Evolutionary conservation across 2,797 vertebrate species (phyloP), one percentile per base, ranked within the genome.

Genomic region (Morus bassanus): DNA sequence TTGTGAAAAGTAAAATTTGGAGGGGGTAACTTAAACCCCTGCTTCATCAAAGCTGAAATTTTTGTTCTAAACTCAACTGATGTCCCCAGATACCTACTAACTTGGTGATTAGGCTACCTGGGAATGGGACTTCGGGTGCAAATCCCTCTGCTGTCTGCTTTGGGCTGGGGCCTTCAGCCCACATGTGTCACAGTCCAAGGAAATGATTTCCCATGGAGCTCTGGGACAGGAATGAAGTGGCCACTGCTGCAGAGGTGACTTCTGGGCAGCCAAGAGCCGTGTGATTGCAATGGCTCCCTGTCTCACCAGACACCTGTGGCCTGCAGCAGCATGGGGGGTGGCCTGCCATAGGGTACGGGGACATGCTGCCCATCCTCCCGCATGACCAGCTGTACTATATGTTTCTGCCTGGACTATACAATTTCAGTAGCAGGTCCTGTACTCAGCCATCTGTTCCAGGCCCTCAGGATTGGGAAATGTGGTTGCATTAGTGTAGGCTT

Each of bases 301-400:
- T 59, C 39, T 65, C 23, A 17, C 7, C 56, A 54, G 37, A 22
- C 11, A 10, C 35, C 8, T 39, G 57, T 51, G 45, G 31, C 1
- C 6, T 35, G 23, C 46, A 46, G 37, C n/a, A 83, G 21, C 1
- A 0, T 23, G 11, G 2, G 17, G 37, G 8, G 30, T 48, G 61
- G 9, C 5, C 30, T 83, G 30, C 24, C 30, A 2, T 0, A 31
- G 33, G n/a, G 19, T 68, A 14, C 0, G 3, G 22, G 37, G 14
- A 70, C 23, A 5, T 27, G 33, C 35, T 88, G 27, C 48, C 43
- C 18, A 6, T 46, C 57, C n/a, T 41, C 35, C 39, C 2, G 0
- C 0, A 1, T 30, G 59, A 45, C 15, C 39, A 86, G 74, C 11
- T 64, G 45, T 21, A 6, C 30, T 59, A 1, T 37, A 16, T 10